phyloP scores from a whole-genome alignment of 2,888 invertebrate genomes.

The Sinohyriopsis cumingii region DNA sequence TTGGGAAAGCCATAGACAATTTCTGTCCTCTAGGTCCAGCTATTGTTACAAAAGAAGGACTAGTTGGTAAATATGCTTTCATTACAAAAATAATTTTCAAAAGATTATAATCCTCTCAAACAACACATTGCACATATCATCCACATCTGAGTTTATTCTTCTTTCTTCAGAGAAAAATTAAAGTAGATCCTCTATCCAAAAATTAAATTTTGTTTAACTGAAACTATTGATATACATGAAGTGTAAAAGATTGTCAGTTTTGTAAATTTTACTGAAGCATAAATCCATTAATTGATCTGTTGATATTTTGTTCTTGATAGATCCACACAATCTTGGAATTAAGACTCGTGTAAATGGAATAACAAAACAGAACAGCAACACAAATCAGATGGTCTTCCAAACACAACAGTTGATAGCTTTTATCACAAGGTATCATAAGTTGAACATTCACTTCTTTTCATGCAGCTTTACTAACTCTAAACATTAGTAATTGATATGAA shows the following conservation, averaged over 20 bases:
- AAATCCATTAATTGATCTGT: neutral
- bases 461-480: too few species aligned
- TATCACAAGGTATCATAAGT: slow-evolving; percentile 78
- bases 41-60: slow-evolving; percentile 83
- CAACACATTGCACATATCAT: too few species aligned
- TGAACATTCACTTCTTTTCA: too few species aligned
- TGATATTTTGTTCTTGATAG: slow-evolving; percentile 59
- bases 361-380: slow-evolving; percentile 85
- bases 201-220: neutral
- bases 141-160: too few species aligned
- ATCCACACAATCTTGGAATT: slow-evolving; percentile 82
- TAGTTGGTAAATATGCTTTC: slow-evolving; percentile 45
- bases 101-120: too few species aligned
- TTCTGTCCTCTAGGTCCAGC: slow-evolving; percentile 92
- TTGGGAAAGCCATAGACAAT: slow-evolving; percentile 87
- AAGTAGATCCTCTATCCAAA: too few species aligned
- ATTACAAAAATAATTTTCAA: neutral
- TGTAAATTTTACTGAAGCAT: neutral
- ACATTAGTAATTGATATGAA: too few species aligned
- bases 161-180: too few species aligned
- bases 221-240: neutral
- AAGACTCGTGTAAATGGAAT: slow-evolving; percentile 85
- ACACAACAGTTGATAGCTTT: slow-evolving; percentile 85
- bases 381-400: slow-evolving; percentile 85
- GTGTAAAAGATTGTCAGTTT: neutral